Evolutionary conservation across 2,797 vertebrate genomes (phyloP), one percentile per base, ranked within the genome.

Genomic region (Syngnathus rostellatus): DNA sequence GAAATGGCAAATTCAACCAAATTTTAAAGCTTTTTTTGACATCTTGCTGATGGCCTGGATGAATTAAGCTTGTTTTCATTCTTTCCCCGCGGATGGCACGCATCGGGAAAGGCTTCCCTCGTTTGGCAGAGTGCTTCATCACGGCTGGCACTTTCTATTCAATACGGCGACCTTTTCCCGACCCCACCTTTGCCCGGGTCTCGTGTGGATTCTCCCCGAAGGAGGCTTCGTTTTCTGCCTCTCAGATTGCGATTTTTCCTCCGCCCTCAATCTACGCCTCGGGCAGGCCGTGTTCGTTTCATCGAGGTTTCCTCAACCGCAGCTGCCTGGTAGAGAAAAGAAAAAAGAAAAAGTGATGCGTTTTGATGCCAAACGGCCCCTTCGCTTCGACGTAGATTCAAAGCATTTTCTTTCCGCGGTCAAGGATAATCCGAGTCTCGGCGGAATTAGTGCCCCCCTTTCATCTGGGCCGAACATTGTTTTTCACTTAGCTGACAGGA

Each of bases 41-140:
- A 21, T 41, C 78, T 81, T 77, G 86, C 85, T 81, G 86, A 84
- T 77, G 85, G 82, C 81, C 77, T n/a, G 85, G 87, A 89, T 88
- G 84, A 85, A 90, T 91, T 90, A 89, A 90, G 88, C 90, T 89
- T 89, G 88, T 91, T 91, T 91, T 90, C 88, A 88, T 89, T 89
- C 86, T 86, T 87, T 89, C 87, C 89, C 87, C 21, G 74, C 81
- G 86, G 88, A 87, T 83, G 72, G 69, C 80, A 37, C 65, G 77
- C 69, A 68, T 80, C 67, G 74, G 31, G 67, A 79, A 82, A 81
- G 85, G 81, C 67, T 68, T 80, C 69, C 76, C 74, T 55, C 68
- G 75, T 76, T 78, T 78, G 70, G 75, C 76, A 73, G 63, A 2
- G 5, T 43, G 74, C 78, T 85, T 85, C 74, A 82, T 84, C 83